Evolutionary conservation across 1,140 invertebrate species (phyloP).

Genomic region (Oreohelix idahoensis): DNA sequence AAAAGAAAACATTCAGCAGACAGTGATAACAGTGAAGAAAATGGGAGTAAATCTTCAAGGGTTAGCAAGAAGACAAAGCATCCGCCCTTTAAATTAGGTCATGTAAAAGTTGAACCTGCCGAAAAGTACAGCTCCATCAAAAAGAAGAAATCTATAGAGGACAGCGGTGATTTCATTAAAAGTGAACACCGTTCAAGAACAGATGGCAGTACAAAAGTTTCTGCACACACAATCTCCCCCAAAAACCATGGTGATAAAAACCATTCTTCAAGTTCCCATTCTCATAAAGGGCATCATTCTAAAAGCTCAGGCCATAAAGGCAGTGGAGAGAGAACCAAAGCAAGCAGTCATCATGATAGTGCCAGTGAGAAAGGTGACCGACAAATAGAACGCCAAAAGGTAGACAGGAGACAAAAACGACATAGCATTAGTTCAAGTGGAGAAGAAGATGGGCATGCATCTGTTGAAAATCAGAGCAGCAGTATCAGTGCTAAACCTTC

Average conservation of each 20-base stretch:
- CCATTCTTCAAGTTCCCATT: neutral
- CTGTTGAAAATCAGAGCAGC: neutral
- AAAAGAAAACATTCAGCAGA: neutral
- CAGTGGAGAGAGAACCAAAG: neutral
- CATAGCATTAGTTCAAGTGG: slow-evolving; percentile 30
- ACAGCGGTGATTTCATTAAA: neutral
- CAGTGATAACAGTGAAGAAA: neutral
- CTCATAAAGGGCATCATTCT: neutral
- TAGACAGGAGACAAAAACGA: slow-evolving; percentile 17
- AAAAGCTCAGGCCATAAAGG: neutral
- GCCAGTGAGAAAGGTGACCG: slow-evolving; percentile 1
- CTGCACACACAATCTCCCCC: neutral
- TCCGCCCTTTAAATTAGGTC: neutral
- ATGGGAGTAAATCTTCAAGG: neutral
- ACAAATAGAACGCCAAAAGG: neutral
- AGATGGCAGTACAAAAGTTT: neutral
- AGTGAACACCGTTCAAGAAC: neutral
- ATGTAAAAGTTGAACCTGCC: neutral
- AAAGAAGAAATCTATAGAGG: neutral
- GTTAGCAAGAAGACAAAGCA: neutral
- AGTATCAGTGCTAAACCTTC: neutral
- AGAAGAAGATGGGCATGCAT: neutral
- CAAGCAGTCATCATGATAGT: neutral
- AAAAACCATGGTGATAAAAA: neutral
- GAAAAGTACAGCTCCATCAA: neutral